These are phyloP conservation scores for Planiliza haematocheilus DNA, from an alignment of 2,113 vertebrate species.

Conservation along the genomic window DNA sequence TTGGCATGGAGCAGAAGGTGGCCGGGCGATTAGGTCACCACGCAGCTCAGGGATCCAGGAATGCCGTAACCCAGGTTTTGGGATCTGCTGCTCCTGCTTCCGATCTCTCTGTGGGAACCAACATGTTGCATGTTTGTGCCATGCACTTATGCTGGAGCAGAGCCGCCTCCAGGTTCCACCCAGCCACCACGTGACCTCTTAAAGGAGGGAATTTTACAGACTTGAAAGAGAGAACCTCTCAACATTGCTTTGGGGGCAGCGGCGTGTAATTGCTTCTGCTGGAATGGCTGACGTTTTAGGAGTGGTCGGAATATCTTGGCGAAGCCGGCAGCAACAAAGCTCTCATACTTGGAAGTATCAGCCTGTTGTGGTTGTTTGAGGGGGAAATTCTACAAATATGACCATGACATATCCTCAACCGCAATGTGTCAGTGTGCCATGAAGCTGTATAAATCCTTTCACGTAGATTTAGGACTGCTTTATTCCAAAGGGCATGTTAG, in stretches of 20 bases:
- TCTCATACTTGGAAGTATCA: conserved; percentile 68
- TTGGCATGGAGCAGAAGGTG: conserved; percentile 74
- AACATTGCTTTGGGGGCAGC: conserved; percentile 69
- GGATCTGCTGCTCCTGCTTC: conserved; percentile 55
- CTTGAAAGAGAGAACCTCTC: conserved; percentile 77
- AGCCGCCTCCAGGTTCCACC: conserved; percentile 71
- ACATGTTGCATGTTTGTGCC: conserved; percentile 58
- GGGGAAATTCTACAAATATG: conserved; percentile 69
- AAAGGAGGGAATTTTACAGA: conserved; percentile 74
- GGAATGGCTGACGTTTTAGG: conserved; percentile 71
- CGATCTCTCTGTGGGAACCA: conserved; percentile 70
- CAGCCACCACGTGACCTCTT: conserved; percentile 76
- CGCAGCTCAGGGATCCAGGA: conserved; percentile 65
- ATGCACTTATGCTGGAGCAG: conserved; percentile 56
- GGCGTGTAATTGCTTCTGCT: conserved; percentile 78
- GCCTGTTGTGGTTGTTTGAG: conserved; percentile 66
- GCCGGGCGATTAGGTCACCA: conserved; percentile 80
- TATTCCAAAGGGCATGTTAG: conserved; percentile 7
- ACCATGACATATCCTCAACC: conserved; percentile 47
- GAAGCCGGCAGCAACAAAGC: conserved; percentile 72
- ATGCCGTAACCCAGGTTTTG: conserved; percentile 67
- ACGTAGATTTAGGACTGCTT: conserved; percentile 15
- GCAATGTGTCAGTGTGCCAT: conserved; percentile 22
- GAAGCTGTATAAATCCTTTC: conserved; percentile 20
- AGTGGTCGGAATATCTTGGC: conserved; percentile 79